Conservation (phyloP, 1,140 invertebrate genomes). For the Heliothis virescens region DNA sequence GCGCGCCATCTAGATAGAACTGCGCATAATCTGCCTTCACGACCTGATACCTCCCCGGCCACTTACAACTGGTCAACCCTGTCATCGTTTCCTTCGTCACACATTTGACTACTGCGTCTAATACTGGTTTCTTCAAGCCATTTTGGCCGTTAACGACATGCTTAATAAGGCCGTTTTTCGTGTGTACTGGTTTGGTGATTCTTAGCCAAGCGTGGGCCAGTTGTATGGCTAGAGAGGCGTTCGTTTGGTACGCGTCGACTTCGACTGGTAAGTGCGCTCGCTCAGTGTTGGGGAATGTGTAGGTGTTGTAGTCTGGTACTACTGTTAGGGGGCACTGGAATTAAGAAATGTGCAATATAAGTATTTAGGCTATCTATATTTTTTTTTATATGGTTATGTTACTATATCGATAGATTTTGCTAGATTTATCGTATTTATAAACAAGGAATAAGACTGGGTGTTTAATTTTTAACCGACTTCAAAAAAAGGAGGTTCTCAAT, state of each 20-base stretch:
- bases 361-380: too few relatives aligned
- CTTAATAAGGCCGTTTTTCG: conserved; percentile 47
- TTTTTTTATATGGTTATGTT: too few relatives aligned
- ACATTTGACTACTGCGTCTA: conserved; percentile 60
- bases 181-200: conserved; percentile 50
- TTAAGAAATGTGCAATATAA: background rate
- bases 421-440: too few relatives aligned
- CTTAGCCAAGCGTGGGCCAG: conserved; percentile 91
- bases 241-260: conserved; percentile 89
- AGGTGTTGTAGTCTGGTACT: conserved; percentile 87
- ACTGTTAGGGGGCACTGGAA: conserved; percentile 88
- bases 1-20: conserved; percentile 97
- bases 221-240: conserved; percentile 94
- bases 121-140: conserved; percentile 43
- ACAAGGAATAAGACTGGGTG: too few relatives aligned
- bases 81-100: conserved; percentile 75
- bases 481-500: too few relatives aligned
- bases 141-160: conserved; percentile 44
- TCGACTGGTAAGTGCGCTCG: conserved; percentile 71
- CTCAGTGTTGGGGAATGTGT: conserved; percentile 81
- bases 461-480: too few relatives aligned
- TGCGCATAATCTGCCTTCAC: conserved; percentile 78
- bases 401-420: too few relatives aligned
- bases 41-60: conserved; percentile 92
- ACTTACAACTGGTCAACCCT: conserved; percentile 87